Conservation (phyloP, 2,113 vertebrate species). For the Spheniscus mendiculus region DNA sequence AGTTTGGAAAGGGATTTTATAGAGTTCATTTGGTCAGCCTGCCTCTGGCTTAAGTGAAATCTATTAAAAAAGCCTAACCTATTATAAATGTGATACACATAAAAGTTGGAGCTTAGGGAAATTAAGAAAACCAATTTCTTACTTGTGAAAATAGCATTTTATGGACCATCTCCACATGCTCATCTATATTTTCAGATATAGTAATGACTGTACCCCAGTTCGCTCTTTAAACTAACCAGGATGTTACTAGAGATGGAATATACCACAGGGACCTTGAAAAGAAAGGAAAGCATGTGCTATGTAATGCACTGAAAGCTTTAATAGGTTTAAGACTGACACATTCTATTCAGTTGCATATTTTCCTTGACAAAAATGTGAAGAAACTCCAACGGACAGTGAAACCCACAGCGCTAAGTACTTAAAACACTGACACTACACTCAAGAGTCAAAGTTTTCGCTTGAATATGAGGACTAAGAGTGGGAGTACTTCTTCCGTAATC, state of each 20-base stretch:
- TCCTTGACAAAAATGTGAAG: neutral
- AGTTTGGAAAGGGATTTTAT: neutral
- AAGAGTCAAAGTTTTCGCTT: neutral
- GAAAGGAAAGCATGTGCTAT: neutral
- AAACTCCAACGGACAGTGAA: neutral
- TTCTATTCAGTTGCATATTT: neutral
- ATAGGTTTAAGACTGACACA: neutral
- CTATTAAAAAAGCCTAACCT: neutral
- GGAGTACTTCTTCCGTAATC: neutral
- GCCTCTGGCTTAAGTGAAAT: neutral
- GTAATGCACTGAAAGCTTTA: neutral
- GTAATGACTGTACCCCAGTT: neutral
- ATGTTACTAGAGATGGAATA: neutral
- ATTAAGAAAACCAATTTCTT: neutral
- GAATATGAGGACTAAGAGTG: neutral
- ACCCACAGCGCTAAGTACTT: neutral
- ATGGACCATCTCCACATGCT: neutral
- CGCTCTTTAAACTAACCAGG: conserved; percentile 15
- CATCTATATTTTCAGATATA: neutral
- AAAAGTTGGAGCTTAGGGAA: neutral
- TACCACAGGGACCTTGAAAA: neutral
- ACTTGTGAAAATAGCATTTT: conserved; percentile 11
- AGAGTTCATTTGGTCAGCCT: neutral
- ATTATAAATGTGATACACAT: neutral
- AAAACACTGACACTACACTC: neutral